phyloP scores from a whole-genome alignment of 2,888 invertebrate genomes.

The Himalopsyche tibetana region DNA sequence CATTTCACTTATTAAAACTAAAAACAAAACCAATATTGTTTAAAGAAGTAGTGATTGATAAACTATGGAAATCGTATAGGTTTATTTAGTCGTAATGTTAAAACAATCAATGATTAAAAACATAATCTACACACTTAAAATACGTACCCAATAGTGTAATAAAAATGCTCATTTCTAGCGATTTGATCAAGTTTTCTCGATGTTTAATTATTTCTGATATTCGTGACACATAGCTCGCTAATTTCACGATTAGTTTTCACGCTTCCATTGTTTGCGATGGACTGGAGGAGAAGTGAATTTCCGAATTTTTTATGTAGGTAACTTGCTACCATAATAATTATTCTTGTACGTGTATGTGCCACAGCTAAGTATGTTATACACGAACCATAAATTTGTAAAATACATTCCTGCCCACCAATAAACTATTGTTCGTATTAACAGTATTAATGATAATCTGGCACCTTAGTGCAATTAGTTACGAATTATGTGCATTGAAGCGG shows the following conservation, averaged over 20 bases:
- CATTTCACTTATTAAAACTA: too few relatives aligned
- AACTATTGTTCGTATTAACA: not conserved
- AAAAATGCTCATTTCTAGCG: not conserved
- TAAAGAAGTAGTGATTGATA: too few relatives aligned
- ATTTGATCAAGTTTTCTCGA: not conserved
- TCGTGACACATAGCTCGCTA: not conserved
- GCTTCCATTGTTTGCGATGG: conserved; percentile 8
- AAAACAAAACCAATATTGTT: too few relatives aligned
- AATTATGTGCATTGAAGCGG: conserved; percentile 1
- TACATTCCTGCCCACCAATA: not conserved
- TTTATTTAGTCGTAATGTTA: too few relatives aligned
- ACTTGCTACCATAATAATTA: conserved; percentile 22
- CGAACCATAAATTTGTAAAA: not conserved
- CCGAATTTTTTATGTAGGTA: conserved; percentile 37
- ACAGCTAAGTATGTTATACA: conserved; percentile 39
- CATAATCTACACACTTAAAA: not conserved
- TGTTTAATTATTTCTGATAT: not conserved
- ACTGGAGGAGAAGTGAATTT: not conserved
- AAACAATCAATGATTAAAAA: too few relatives aligned
- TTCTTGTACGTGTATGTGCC: not conserved
- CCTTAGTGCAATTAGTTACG: not conserved
- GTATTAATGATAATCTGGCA: conserved; percentile 17
- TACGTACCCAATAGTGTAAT: not conserved
- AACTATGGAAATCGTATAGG: too few relatives aligned
- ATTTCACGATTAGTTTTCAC: conserved; percentile 31